Conservation (phyloP, 2,797 vertebrate species). For the Strix occidentalis region DNA sequence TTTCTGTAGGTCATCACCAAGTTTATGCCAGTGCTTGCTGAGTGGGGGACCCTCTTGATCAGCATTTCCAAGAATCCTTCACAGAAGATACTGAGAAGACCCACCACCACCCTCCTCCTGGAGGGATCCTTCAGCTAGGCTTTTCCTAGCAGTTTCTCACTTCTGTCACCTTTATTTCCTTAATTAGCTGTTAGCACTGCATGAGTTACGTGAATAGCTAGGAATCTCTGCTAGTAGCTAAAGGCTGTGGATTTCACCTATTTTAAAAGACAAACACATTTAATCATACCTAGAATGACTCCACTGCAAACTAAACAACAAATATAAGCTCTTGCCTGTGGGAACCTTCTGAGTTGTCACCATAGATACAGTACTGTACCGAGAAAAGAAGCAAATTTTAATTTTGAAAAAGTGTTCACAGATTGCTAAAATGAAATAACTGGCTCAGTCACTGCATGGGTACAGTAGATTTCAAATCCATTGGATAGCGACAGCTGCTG, state of each 20-base stretch:
- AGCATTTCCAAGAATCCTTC: background rate
- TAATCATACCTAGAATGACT: slow-evolving; percentile 33
- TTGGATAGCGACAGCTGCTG: background rate
- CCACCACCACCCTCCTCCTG: background rate
- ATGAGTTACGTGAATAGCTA: background rate
- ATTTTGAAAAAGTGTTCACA: background rate
- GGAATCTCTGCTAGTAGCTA: background rate
- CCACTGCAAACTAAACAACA: slow-evolving; percentile 44
- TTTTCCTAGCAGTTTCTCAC: background rate
- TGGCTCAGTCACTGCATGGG: background rate
- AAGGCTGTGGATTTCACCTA: slow-evolving; percentile 60
- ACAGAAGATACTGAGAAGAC: background rate
- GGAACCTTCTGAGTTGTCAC: background rate
- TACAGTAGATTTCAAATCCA: background rate
- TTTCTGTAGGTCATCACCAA: background rate
- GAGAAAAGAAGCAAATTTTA: background rate
- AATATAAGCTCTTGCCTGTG: background rate
- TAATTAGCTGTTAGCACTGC: background rate
- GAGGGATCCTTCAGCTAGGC: background rate
- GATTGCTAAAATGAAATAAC: background rate
- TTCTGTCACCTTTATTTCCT: background rate
- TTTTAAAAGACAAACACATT: slow-evolving; percentile 56
- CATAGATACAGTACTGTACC: background rate
- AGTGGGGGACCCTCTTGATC: background rate
- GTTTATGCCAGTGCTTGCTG: background rate